Percentiles rank a stretch among this genome's conserved stretches.
Conservation (phyloP, 53 echinoderm and acorn worm species). For the Luidia sarsii region DNA sequence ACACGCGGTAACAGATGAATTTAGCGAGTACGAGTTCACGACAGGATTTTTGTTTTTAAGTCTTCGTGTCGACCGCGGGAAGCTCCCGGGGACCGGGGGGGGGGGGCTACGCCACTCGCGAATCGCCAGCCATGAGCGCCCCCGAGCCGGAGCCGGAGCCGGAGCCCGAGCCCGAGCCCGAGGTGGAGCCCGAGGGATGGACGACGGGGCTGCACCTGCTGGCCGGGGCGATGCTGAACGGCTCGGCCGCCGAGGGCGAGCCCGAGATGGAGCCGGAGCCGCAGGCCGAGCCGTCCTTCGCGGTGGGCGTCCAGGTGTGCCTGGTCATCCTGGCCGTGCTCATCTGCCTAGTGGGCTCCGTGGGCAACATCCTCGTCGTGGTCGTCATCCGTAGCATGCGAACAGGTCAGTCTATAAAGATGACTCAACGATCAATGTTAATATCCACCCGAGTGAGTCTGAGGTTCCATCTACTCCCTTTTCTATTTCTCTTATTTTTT, state of each 20-base stretch:
- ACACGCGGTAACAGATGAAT: too few relatives aligned
- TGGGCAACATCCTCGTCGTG: constrained; percentile 76
- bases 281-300: constrained; percentile 68
- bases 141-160: constrained; percentile 56
- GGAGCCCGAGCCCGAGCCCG: constrained; percentile 40
- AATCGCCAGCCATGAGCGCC: constrained; percentile 33
- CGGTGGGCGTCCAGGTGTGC: constrained; percentile 40
- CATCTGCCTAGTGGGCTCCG: constrained; percentile 64
- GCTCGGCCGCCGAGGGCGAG: constrained; percentile 20
- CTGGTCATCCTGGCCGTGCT: constrained; percentile 66
- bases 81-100: too few relatives aligned
- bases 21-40: too few relatives aligned
- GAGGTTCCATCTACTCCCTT: not conserved
- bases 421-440: not conserved
- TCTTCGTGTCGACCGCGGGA: too few relatives aligned
- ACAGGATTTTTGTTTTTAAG: too few relatives aligned
- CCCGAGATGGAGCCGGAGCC: constrained; percentile 16
- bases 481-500: not conserved
- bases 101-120: too few relatives aligned
- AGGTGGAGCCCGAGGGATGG: constrained; percentile 8
- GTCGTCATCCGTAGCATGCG: constrained; percentile 70
- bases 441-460: not conserved
- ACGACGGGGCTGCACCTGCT: too few relatives aligned
- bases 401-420: constrained; percentile 51
- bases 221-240: not conserved